Evolutionary conservation across 2,797 vertebrate species (phyloP).

Genomic region (Echiichthys vipera): DNA sequence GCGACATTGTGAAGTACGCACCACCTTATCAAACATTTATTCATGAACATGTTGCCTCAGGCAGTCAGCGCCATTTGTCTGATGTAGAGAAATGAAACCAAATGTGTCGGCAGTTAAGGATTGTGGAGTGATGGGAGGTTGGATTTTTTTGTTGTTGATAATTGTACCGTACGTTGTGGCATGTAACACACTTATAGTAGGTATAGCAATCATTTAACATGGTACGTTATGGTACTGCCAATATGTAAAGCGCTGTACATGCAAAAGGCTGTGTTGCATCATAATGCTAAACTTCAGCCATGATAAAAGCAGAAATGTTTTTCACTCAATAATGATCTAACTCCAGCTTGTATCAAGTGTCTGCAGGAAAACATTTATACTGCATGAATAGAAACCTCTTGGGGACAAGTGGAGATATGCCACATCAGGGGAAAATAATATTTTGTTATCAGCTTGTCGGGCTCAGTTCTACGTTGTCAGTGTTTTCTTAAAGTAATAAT

Average conservation of each 20-base stretch:
- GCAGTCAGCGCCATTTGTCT: neutral
- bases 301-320: neutral
- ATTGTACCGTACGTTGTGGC: too few relatives aligned
- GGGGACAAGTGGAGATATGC: too few relatives aligned
- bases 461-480: neutral
- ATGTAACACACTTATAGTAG: neutral
- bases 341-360: neutral
- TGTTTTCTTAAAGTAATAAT: neutral
- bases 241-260: neutral
- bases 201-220: neutral
- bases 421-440: too few relatives aligned
- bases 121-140: neutral
- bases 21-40: constrained; percentile 6
- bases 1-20: neutral
- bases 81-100: neutral
- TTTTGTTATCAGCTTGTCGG: neutral
- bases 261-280: neutral
- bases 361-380: too few relatives aligned
- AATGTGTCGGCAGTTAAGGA: neutral
- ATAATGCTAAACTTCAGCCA: neutral
- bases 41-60: constrained; percentile 4
- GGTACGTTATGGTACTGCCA: neutral
- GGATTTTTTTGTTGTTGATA: neutral
- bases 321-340: neutral
- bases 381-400: too few relatives aligned